Evolutionary conservation across 2,113 vertebrate species (phyloP).

Genomic region (Etheostoma spectabile): DNA sequence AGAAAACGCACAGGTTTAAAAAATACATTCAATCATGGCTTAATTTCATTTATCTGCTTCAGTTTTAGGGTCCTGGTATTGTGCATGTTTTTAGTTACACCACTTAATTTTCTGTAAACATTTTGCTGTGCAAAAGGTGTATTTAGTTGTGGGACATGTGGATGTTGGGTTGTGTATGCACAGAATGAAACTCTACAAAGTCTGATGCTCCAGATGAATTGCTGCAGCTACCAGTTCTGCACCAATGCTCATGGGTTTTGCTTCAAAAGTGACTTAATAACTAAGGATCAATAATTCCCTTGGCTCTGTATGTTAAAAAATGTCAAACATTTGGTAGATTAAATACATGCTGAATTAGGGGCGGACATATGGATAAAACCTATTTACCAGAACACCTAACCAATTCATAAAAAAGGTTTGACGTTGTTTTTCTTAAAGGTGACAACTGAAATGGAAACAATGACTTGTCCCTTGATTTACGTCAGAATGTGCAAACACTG

Average conservation of each 20-base stretch:
- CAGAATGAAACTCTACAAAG: not conserved
- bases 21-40: not conserved
- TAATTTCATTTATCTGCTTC: not conserved
- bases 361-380: not conserved
- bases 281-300: not conserved
- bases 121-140: not conserved
- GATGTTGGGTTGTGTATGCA: not conserved
- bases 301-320: not conserved
- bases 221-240: not conserved
- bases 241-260: not conserved
- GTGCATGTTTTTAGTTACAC: too few relatives aligned
- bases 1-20: not conserved
- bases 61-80: too few relatives aligned
- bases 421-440: not conserved
- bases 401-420: not conserved
- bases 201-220: not conserved
- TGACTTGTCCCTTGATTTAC: slow-evolving; percentile 2
- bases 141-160: not conserved
- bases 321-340: not conserved
- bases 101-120: not conserved
- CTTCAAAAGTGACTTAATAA: not conserved
- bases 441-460: slow-evolving; percentile 32
- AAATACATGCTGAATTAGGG: not conserved
- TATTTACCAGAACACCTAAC: slow-evolving; percentile 10
- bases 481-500: not conserved